Base-by-base conservation (phyloP, 2,113 vertebrate genomes). In the Epinephelus cyanopodus region DNA sequence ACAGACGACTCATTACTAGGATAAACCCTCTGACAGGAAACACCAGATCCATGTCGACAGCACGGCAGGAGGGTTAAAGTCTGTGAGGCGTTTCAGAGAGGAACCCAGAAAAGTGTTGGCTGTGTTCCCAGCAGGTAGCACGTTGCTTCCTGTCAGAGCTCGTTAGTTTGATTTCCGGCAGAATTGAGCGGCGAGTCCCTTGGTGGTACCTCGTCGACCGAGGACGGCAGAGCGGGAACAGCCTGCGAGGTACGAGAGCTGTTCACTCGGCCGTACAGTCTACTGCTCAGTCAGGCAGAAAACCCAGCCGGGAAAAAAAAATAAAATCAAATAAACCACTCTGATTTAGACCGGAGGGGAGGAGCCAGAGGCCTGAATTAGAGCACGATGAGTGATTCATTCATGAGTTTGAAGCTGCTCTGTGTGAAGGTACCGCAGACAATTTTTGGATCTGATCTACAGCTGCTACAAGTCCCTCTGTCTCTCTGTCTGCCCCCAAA, bases 121-220 rank as follows among this genome's bases (percentile, higher is more conserved):
- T 71, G 21, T 67, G 76, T 82, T 90, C 83, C 77, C 80, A 84
- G 87, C 91, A 90, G 87, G 89, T 92, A 84, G 80, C 81, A 78
- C 53, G 53, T 76, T 71, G 88, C 80, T 81, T 83, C 88, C 89
- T 90, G 90, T 92, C 90, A 90, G 80, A 83, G 52, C 74, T 75
- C 9, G 76, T 94, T 90, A 90, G 85, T 83, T 80, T 87, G 69
- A 91, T 77, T 60, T 74, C n/a, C 5, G 52, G 73, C 79, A 70
- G 69, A 87, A 86, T 79, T 87, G 83, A 90, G 86, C 53, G 63
- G 54, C 12, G 62, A 84, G 82, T 90, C 90, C 83, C 82, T 83
- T 29, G 27, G 70, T 82, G 85, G 85, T 74, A 85, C 84, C 75
- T 77, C 54, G 73, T 21, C 17, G 57, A 81, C 71, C 15, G 29